A percentile compares a stretch with the other conserved stretches of the same genome.
These are phyloP conservation scores for Pilophorus perplexus DNA, from an alignment of 2,888 invertebrate species.

Conservation along the genomic window DNA sequence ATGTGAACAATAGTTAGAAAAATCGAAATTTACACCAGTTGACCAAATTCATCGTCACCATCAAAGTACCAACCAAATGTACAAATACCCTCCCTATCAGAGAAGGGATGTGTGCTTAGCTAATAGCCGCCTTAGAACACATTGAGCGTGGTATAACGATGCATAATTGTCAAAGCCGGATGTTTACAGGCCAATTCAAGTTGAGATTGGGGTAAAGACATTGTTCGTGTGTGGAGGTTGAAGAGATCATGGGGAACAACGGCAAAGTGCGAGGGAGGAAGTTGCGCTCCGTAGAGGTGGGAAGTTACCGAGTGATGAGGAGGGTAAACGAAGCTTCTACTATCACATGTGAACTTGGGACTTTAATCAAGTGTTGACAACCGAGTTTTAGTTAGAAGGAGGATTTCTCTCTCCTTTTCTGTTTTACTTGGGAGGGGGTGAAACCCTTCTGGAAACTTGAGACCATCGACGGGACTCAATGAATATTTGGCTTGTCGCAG, in stretches of 20 bases:
- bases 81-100: too few relatives aligned
- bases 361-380: constrained; percentile 36
- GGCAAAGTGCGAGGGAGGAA: background rate
- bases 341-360: constrained; percentile 19
- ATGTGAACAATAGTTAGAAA: too few relatives aligned
- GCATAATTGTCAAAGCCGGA: background rate
- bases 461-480: constrained; percentile 11
- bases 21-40: too few relatives aligned
- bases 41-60: too few relatives aligned
- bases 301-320: too few relatives aligned
- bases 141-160: too few relatives aligned
- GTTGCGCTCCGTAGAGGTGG: too few relatives aligned
- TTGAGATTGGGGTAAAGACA: background rate
- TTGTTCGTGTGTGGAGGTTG: background rate
- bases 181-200: background rate
- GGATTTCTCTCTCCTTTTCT: background rate
- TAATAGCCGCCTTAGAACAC: too few relatives aligned
- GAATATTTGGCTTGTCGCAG: constrained; percentile 24
- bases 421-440: background rate
- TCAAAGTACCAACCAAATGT: too few relatives aligned
- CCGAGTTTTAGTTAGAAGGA: constrained; percentile 19
- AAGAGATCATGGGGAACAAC: background rate
- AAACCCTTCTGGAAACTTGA: constrained; percentile 13
- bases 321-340: background rate
- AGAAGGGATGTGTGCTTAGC: too few relatives aligned